Conservation (phyloP, 2,797 vertebrate genomes). For the Pelochelys cantorii region DNA sequence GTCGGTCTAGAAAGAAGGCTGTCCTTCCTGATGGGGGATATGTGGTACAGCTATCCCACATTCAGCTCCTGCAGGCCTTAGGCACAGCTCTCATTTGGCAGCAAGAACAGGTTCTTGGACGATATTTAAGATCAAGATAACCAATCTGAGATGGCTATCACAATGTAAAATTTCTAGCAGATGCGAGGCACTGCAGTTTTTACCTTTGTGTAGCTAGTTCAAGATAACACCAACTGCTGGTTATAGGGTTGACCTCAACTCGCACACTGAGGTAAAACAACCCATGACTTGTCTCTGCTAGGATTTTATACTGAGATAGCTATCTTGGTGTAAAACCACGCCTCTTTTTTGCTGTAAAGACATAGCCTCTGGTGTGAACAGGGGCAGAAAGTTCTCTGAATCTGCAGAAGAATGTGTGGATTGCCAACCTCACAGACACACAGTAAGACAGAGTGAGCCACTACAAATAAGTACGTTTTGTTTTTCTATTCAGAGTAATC, state of each 20-base stretch:
- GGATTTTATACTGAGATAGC: slow-evolving; percentile 50
- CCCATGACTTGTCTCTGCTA: neutral
- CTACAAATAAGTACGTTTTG: slow-evolving; percentile 60
- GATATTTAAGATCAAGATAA: slow-evolving; percentile 53
- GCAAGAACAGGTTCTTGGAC: slow-evolving; percentile 43
- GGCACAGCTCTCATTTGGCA: slow-evolving; percentile 29
- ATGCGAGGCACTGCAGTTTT: neutral
- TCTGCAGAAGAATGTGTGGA: slow-evolving; percentile 11
- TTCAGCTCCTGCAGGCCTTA: neutral
- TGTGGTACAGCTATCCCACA: neutral
- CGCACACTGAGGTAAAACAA: neutral
- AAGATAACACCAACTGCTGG: slow-evolving; percentile 48
- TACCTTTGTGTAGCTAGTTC: slow-evolving; percentile 24
- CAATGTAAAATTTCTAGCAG: slow-evolving; percentile 46
- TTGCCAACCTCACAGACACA: slow-evolving; percentile 38
- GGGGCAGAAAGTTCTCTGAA: neutral
- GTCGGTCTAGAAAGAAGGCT: rapidly evolving
- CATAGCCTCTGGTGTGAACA: slow-evolving; percentile 21
- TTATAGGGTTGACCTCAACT: slow-evolving; percentile 33
- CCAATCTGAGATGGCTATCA: slow-evolving; percentile 47
- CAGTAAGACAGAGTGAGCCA: slow-evolving; percentile 44
- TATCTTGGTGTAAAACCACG: slow-evolving; percentile 37
- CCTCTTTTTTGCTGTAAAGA: slow-evolving; percentile 51
- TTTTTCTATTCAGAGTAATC: slow-evolving; percentile 63
- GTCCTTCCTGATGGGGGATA: neutral